These are phyloP conservation scores for Papilio gigon DNA, from an alignment of 2,888 invertebrate species.

Conservation along the genomic window DNA sequence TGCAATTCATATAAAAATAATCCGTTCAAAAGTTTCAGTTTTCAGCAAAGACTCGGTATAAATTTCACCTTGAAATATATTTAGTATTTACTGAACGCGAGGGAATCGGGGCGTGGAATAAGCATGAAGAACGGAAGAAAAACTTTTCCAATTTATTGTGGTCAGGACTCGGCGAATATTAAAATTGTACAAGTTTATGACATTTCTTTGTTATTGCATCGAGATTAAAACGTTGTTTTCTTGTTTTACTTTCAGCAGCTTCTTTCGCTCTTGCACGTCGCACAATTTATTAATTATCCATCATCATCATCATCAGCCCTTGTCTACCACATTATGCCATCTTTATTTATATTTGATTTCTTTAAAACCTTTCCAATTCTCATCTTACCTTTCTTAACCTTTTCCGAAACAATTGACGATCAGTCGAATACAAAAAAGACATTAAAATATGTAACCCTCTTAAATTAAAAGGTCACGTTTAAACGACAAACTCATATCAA, in stretches of 20 bases:
- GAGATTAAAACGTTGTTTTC: constrained; percentile 26
- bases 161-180: constrained; percentile 39
- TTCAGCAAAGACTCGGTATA: constrained; percentile 21
- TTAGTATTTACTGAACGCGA: constrained; percentile 39
- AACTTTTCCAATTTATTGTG: constrained; percentile 41
- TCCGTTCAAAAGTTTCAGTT: constrained; percentile 23
- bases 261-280: background rate
- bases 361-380: too few species aligned
- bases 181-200: constrained; percentile 39
- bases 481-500: too few species aligned
- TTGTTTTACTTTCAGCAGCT: background rate
- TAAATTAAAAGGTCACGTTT: too few species aligned
- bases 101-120: constrained; percentile 32
- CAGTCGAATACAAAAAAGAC: too few species aligned
- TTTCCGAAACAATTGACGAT: too few species aligned
- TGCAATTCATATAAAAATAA: constrained; percentile 35
- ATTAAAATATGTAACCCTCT: too few species aligned
- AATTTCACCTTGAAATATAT: constrained; percentile 38
- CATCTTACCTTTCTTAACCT: too few species aligned
- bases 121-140: constrained; percentile 38
- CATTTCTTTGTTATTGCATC: constrained; percentile 39
- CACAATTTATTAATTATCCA: background rate
- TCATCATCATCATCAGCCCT: too few species aligned
- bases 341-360: too few species aligned
- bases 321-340: too few species aligned